Percentiles rank a stretch among this genome's conserved stretches.
Evolutionary conservation across 35 echinoderm and acorn worm species (phyloP).

Genomic region (Nesometra sesokonis): DNA sequence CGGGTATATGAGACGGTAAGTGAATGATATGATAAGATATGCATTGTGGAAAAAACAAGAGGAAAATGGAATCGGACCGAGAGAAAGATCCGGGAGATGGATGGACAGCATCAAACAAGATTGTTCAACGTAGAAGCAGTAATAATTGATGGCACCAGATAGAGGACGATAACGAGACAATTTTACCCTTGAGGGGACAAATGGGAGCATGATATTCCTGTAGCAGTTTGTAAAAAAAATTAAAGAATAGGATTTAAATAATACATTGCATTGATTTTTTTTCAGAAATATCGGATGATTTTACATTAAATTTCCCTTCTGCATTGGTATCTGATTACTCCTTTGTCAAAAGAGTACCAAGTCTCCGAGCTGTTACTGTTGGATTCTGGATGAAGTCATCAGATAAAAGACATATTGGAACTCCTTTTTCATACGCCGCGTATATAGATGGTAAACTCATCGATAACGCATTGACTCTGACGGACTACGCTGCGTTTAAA

Average conservation of each 20-base stretch:
- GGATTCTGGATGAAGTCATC: constrained; percentile 17
- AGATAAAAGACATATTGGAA: constrained; percentile 6
- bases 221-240: background rate
- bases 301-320: background rate
- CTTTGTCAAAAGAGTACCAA: background rate
- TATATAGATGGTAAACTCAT: background rate
- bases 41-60: too few relatives aligned
- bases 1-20: too few relatives aligned
- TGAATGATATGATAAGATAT: too few relatives aligned
- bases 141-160: background rate
- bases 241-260: background rate
- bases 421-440: constrained; percentile 21
- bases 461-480: constrained; percentile 24
- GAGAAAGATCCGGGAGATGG: background rate
- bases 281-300: constrained; percentile 24
- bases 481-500: constrained; percentile 5
- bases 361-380: constrained; percentile 4
- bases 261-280: background rate
- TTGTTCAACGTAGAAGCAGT: background rate
- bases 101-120: background rate
- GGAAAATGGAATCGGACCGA: too few relatives aligned
- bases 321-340: constrained; percentile 9
- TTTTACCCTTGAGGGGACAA: background rate
- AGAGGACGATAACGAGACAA: background rate
- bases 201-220: too few relatives aligned